A percentile compares a stretch with the other conserved stretches of the same genome.
Evolutionary conservation across 2,888 invertebrate genomes (phyloP).

Genomic region (Syrista parreyssii): DNA sequence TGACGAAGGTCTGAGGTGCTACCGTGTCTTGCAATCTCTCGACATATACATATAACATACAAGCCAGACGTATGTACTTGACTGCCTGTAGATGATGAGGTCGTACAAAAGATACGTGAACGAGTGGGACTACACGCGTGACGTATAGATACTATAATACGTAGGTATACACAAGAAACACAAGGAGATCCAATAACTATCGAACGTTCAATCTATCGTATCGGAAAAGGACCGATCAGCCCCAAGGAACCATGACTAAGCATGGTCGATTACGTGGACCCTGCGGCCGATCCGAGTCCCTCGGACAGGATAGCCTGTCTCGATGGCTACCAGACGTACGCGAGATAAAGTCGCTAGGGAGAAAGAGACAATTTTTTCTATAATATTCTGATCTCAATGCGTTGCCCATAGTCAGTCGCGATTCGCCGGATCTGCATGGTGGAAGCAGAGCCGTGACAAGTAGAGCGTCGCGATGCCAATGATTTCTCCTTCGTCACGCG

Average conservation of each 20-base stretch:
- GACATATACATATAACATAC: background rate
- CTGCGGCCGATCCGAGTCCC: background rate
- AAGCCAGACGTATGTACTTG: background rate
- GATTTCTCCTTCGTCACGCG: background rate
- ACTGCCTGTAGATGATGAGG: background rate
- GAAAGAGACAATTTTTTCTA: background rate
- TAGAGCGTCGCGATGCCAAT: background rate
- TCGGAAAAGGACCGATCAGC: background rate
- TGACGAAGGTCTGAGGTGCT: background rate
- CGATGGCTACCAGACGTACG: background rate
- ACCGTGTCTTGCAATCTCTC: background rate
- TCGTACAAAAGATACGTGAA: background rate
- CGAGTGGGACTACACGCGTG: background rate
- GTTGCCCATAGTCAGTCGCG: background rate
- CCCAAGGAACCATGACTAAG: background rate
- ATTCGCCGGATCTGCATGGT: background rate
- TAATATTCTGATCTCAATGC: background rate
- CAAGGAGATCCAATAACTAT: background rate
- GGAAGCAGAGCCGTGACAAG: background rate
- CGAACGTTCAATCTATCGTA: background rate
- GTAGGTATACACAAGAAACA: too few relatives aligned
- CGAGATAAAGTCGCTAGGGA: background rate
- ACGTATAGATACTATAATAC: background rate
- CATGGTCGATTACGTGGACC: background rate
- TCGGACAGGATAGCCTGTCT: background rate